A percentile compares a stretch with the other conserved stretches of the same genome.
These are phyloP conservation scores for Pedetes capensis DNA, from an alignment of 2,113 vertebrate species.

Conservation along the genomic window DNA sequence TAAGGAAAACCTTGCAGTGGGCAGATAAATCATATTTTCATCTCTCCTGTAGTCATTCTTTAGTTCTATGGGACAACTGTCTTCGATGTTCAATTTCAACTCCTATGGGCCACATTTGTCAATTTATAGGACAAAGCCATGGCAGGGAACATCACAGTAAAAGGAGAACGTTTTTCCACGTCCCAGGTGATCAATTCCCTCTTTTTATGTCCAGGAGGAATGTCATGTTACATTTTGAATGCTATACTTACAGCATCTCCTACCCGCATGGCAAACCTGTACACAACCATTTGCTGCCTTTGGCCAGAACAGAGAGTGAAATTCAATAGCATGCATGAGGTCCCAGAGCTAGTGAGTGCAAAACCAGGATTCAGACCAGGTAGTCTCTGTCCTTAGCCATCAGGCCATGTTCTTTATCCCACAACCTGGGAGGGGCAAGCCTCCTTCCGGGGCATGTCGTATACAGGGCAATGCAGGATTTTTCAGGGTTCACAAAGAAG, in stretches of 20 bases:
- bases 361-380: neutral
- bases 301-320: neutral
- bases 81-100: neutral
- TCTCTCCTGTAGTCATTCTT: neutral
- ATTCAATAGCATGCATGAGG: neutral
- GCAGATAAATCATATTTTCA: neutral
- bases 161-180: neutral
- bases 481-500: neutral
- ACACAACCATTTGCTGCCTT: neutral
- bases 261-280: neutral
- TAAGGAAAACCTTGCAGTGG: neutral
- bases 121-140: neutral
- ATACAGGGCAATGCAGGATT: accelerated
- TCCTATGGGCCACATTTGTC: neutral
- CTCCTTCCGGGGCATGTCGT: neutral
- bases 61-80: neutral
- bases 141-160: neutral
- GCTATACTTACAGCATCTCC: neutral
- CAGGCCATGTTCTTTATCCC: neutral
- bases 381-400: neutral
- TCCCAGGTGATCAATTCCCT: neutral
- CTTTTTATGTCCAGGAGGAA: neutral
- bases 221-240: neutral
- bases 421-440: accelerated
- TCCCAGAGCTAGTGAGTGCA: neutral